Conservation (phyloP, 1,140 invertebrate genomes). For the Pseudobourletiella spinata region DNA sequence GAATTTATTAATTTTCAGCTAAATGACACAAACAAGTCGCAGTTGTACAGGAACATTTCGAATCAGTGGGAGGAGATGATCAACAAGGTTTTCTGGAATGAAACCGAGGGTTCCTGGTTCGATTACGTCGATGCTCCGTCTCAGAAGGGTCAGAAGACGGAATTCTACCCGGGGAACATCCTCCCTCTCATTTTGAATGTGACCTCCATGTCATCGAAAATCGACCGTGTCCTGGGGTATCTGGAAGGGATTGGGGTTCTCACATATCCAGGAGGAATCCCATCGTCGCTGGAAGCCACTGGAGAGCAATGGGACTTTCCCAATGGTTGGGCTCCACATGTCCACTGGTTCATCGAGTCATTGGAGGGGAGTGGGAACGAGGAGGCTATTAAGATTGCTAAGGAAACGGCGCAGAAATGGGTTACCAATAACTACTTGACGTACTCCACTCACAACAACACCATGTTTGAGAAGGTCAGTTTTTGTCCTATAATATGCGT, state of each 20-base stretch:
- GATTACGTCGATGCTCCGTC: constrained; percentile 13
- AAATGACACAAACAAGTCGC: no score
- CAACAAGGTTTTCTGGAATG: constrained; percentile 77
- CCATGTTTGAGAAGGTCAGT: no score
- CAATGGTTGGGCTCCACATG: constrained; percentile 74
- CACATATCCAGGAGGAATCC: constrained; percentile 59
- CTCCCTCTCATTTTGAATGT: constrained; percentile 72
- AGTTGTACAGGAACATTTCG: neutral
- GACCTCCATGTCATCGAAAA: constrained; percentile 42
- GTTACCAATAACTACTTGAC: constrained; percentile 63
- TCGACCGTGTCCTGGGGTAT: neutral
- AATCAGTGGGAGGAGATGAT: no score
- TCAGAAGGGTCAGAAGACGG: constrained; percentile 29
- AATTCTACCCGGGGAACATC: constrained; percentile 65
- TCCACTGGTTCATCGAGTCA: constrained; percentile 69
- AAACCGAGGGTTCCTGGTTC: constrained; percentile 68
- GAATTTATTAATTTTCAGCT: neutral
- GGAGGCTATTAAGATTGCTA: constrained; percentile 57
- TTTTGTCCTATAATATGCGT: no score
- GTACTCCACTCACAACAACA: no score
- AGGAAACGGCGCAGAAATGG: constrained; percentile 66
- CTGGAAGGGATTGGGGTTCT: neutral
- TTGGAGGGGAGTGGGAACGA: constrained; percentile 56
- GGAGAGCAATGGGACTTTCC: constrained; percentile 51
- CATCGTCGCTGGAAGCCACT: constrained; percentile 72